A percentile compares a stretch with the other conserved stretches of the same genome.
Evolutionary conservation across 1,140 invertebrate species (phyloP).

Genomic region (Tenebrio molitor): DNA sequence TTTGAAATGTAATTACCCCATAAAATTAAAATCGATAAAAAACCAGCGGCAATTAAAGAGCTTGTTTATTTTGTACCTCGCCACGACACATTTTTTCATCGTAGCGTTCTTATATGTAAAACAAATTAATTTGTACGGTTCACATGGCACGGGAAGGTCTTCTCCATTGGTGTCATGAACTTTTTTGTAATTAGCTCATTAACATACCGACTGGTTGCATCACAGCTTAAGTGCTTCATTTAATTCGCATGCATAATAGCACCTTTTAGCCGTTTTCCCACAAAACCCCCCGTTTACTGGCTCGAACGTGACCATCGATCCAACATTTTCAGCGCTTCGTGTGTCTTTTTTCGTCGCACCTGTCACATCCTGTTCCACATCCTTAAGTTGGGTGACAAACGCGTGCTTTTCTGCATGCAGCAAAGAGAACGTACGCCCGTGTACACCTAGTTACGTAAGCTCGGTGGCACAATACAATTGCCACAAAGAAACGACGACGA

Average conservation of each 20-base stretch:
- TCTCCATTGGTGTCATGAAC: constrained; percentile 35
- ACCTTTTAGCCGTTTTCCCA: neutral
- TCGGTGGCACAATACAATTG: neutral
- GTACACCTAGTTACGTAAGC: constrained; percentile 7
- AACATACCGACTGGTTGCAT: neutral
- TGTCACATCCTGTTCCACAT: constrained; percentile 32
- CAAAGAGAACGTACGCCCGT: constrained; percentile 1
- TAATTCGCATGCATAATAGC: neutral
- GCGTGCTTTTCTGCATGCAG: neutral
- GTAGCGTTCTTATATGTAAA: constrained; percentile 5
- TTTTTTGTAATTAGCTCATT: constrained; percentile 36
- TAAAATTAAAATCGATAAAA: too few species aligned
- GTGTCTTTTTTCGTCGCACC: constrained; percentile 11
- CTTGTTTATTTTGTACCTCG: too few species aligned
- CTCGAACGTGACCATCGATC: neutral
- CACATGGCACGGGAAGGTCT: constrained; percentile 31
- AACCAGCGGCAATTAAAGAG: too few species aligned
- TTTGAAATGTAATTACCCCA: too few species aligned
- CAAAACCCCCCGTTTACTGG: neutral
- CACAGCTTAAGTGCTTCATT: constrained; percentile 16
- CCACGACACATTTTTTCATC: too few species aligned
- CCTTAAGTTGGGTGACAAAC: constrained; percentile 18
- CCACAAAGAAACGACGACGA: neutral
- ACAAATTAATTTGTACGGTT: constrained; percentile 38
- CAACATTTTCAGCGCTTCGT: too few species aligned